Conservation (phyloP, 2,113 vertebrate species). For the Rhea pennata region DNA sequence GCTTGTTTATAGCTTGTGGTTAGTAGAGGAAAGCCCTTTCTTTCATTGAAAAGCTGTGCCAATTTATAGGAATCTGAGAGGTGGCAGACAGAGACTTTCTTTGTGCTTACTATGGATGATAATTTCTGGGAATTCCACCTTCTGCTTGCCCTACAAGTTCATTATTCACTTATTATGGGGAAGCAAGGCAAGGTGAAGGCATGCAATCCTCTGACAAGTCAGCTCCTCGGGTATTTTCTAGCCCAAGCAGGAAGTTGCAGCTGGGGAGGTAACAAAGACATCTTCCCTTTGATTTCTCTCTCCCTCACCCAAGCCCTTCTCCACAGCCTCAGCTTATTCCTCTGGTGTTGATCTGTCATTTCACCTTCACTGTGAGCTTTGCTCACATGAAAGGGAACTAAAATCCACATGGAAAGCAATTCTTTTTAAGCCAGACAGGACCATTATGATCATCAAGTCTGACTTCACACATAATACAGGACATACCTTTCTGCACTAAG, state of each 20-base stretch:
- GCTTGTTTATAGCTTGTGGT: background rate
- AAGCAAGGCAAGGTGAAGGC: slow-evolving; percentile 22
- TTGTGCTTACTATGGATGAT: background rate
- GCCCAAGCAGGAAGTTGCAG: slow-evolving; percentile 62
- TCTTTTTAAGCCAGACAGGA: background rate
- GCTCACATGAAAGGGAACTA: background rate
- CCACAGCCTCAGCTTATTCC: background rate
- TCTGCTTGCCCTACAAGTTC: background rate
- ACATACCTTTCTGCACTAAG: slow-evolving; percentile 33
- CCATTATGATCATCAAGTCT: background rate
- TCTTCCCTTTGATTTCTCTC: background rate
- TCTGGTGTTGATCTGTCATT: background rate
- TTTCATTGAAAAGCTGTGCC: background rate
- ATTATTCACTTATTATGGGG: background rate
- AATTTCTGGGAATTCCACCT: slow-evolving; percentile 62
- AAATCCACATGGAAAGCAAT: background rate
- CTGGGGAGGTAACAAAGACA: background rate
- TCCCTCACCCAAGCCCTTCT: background rate
- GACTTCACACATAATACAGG: slow-evolving; percentile 3
- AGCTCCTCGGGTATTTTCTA: slow-evolving; percentile 66
- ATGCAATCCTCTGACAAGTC: background rate
- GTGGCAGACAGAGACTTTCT: background rate
- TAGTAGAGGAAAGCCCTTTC: background rate
- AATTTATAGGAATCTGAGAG: background rate
- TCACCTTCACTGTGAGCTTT: background rate